Conservation (phyloP, 2,797 vertebrate species). For the Sandelia bainsii region DNA sequence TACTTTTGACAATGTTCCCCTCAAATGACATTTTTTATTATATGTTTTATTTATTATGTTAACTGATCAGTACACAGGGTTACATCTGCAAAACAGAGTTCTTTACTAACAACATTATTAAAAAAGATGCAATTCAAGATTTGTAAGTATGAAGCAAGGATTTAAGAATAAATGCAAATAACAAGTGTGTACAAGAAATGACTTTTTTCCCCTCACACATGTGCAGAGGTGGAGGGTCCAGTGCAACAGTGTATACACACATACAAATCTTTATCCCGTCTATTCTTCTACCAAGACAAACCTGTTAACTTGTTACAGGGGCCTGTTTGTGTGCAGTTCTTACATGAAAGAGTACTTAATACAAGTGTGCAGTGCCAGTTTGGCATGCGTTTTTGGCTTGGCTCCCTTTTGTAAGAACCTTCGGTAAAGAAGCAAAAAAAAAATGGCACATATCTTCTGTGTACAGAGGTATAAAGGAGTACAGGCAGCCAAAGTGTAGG, state of each 20-base stretch:
- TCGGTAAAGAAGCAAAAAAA: slow-evolving; percentile 48
- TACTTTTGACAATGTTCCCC: slow-evolving; percentile 20
- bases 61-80: background rate
- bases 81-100: background rate
- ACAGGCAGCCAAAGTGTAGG: slow-evolving; percentile 59
- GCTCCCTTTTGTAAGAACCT: slow-evolving; percentile 37
- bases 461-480: slow-evolving; percentile 48
- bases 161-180: slow-evolving; percentile 22
- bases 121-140: slow-evolving; percentile 8
- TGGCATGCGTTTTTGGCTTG: slow-evolving; percentile 48
- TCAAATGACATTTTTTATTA: slow-evolving; percentile 2
- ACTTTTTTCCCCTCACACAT: slow-evolving; percentile 3
- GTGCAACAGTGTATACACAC: background rate
- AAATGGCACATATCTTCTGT: slow-evolving; percentile 54
- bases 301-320: slow-evolving; percentile 47
- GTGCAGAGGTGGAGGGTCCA: slow-evolving; percentile 6
- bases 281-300: slow-evolving; percentile 45
- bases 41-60: background rate
- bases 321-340: slow-evolving; percentile 37
- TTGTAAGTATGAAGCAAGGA: slow-evolving; percentile 1
- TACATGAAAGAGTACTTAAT: slow-evolving; percentile 60
- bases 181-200: slow-evolving; percentile 6
- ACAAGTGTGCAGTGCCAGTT: slow-evolving; percentile 59
- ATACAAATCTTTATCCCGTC: slow-evolving; percentile 2
- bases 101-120: background rate